Evolutionary conservation across 64 coral and sea anemone species (phyloP), one percentile per base, ranked within the genome.

Genomic region (Platygyra sinensis): DNA sequence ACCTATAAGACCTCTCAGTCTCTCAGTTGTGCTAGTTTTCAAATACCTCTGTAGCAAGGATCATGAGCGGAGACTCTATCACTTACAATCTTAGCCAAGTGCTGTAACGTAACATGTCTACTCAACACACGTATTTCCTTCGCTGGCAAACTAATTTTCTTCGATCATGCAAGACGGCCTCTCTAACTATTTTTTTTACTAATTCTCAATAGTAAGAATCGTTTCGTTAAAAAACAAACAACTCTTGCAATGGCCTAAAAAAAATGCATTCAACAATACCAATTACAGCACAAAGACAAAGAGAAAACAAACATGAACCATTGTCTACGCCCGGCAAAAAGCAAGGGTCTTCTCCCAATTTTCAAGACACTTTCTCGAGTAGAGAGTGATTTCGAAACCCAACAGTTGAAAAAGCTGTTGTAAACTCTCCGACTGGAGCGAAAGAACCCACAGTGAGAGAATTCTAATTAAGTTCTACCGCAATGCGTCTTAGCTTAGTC

Each of bases 221-320:
- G 17, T 46, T 22, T 10, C 22, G 24, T 20, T 22, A n/a, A n/a
- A 67, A 67, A 67, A 10, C 64, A 67, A 67, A 67, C 64, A 67
- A 67, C 8, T 25, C 24, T 5, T 10, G 10, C 8, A 39, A 39
- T 39, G 38, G 25, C 25, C 27, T n/a, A n/a, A n/a, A 78, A 0
- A 54, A 15, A 61, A 31, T 80, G 52, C n/a, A 18, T 59, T 60
- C n/a, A 30, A 80, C 78, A 61, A n/a, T 80, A 80, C 78, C 78
- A 60, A 60, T 60, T 54, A 80, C 20, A 10, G 28, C 78, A 61
- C 78, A 80, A 80, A 80, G 78, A 30, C 52, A 80, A 80, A 80
- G 24, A 61, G n/a, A n/a, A n/a, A n/a, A 80, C 28, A 61, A 60
- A 32, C 20, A 60, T 33, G 52, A 61, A 12, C 52, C n/a, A 80